A percentile compares a stretch with the other conserved stretches of the same genome.
Conservation (phyloP, 2,888 invertebrate species). For the Drosophila cyrtoloma region DNA sequence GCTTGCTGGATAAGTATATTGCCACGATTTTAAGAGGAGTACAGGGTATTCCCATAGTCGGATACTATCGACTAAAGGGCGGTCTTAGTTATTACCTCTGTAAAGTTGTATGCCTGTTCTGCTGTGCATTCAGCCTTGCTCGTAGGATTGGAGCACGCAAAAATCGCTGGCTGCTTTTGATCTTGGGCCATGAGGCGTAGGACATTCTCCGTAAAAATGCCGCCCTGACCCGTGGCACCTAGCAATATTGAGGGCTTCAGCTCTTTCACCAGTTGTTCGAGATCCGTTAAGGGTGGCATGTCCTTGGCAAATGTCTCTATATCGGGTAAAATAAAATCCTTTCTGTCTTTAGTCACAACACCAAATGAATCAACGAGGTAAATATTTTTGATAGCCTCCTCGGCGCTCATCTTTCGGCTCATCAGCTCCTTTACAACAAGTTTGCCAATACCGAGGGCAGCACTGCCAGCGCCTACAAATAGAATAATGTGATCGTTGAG, state of each 20-base stretch:
- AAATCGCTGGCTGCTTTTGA: constrained; percentile 57
- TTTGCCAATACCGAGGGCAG: constrained; percentile 47
- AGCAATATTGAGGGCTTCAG: constrained; percentile 62
- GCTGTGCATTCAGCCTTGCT: constrained; percentile 65
- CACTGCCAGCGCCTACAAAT: constrained; percentile 67
- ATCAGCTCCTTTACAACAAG: constrained; percentile 44
- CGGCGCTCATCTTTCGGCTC: constrained; percentile 12
- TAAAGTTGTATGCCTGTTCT: constrained; percentile 61
- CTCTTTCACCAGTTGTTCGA: constrained; percentile 35
- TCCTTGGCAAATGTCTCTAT: constrained; percentile 45
- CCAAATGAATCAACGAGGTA: constrained; percentile 56
- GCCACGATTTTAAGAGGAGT: neutral
- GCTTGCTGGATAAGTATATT: neutral
- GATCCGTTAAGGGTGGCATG: neutral
- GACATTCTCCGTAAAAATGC: constrained; percentile 55
- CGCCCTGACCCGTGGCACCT: constrained; percentile 59
- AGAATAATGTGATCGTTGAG: constrained; percentile 57
- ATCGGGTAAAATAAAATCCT: neutral
- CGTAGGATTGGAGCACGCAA: constrained; percentile 72
- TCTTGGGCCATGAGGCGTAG: constrained; percentile 42
- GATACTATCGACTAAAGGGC: neutral
- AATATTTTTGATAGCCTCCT: constrained; percentile 34
- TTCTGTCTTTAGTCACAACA: constrained; percentile 24
- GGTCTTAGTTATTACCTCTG: constrained; percentile 47
- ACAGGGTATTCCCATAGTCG: neutral